Conservation (phyloP, 2,888 invertebrate species). For the Temnothorax rugatulus region DNA sequence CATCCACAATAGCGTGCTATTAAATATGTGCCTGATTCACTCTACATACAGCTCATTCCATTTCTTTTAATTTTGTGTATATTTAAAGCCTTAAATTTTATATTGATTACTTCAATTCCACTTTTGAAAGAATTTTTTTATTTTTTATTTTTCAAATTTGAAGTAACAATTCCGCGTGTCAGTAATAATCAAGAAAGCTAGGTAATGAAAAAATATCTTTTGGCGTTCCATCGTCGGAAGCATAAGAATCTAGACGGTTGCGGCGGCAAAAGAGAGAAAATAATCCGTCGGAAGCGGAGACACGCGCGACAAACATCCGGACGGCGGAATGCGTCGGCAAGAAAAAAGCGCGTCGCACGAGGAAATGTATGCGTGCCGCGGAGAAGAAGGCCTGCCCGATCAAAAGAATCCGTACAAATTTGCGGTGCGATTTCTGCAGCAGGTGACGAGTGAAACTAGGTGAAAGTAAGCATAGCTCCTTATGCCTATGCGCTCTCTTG, state of each 20-base stretch:
- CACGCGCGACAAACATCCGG: slow-evolving; percentile 55
- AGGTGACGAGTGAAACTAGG: slow-evolving; percentile 74
- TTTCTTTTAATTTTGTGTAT: neutral
- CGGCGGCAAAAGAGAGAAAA: slow-evolving; percentile 42
- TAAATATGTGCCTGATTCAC: too few relatives aligned
- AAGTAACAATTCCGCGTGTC: neutral
- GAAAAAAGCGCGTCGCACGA: slow-evolving; percentile 54
- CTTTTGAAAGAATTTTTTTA: neutral
- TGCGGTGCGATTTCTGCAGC: slow-evolving; percentile 27
- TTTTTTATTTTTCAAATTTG: neutral
- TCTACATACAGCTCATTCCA: too few relatives aligned
- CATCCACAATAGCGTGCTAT: too few relatives aligned
- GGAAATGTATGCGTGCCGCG: slow-evolving; percentile 54
- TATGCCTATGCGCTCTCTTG: slow-evolving; percentile 33
- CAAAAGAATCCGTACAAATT: slow-evolving; percentile 48
- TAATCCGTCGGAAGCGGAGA: slow-evolving; percentile 54
- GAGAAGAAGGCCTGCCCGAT: slow-evolving; percentile 13
- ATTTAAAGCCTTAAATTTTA: neutral
- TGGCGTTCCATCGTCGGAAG: neutral
- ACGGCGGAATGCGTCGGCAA: slow-evolving; percentile 17
- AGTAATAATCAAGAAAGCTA: neutral
- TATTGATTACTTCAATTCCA: neutral
- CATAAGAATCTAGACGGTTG: neutral
- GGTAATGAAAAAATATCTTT: neutral
- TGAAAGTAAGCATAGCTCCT: slow-evolving; percentile 67